These are phyloP conservation scores for Brachionus calyciflorus DNA, from an alignment of 1,140 invertebrate genomes.

Conservation along the genomic window DNA sequence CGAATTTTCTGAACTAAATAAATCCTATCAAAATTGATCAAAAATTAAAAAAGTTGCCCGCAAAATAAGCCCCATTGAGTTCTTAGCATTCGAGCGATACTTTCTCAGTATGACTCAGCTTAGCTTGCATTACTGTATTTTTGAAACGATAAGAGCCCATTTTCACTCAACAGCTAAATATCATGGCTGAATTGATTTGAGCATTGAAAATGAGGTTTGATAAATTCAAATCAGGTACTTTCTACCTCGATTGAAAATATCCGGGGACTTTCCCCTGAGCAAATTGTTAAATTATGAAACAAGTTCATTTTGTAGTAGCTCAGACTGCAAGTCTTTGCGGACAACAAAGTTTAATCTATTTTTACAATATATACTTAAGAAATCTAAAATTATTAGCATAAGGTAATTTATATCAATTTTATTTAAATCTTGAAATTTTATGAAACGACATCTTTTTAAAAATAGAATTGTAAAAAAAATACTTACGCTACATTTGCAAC, in stretches of 20 bases:
- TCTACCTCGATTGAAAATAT: constrained; percentile 27
- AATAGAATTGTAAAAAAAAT: neutral
- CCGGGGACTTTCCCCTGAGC: constrained; percentile 45
- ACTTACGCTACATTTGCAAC: constrained; percentile 83
- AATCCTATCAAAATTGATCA: constrained; percentile 46
- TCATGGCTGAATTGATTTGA: constrained; percentile 29
- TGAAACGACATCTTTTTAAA: neutral
- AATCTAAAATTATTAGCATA: too few species aligned
- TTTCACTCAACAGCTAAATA: constrained; percentile 40
- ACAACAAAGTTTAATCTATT: neutral
- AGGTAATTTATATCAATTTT: neutral
- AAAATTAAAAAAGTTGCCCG: constrained; percentile 14
- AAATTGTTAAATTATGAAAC: constrained; percentile 6
- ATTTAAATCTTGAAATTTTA: neutral
- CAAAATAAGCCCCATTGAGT: constrained; percentile 45
- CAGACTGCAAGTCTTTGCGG: constrained; percentile 45
- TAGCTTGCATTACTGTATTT: constrained; percentile 42
- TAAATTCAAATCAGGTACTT: constrained; percentile 45
- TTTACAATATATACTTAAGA: too few species aligned
- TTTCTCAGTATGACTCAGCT: neutral
- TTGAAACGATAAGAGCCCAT: constrained; percentile 33
- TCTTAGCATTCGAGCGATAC: constrained; percentile 7
- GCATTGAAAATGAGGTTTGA: constrained; percentile 30
- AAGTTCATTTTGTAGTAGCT: constrained; percentile 38
- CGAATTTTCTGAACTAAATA: too few species aligned